A percentile compares a stretch with the other conserved stretches of the same genome.
These are phyloP conservation scores for Melinopterus prodromus DNA, from an alignment of 2,888 invertebrate genomes.

Conservation along the genomic window DNA sequence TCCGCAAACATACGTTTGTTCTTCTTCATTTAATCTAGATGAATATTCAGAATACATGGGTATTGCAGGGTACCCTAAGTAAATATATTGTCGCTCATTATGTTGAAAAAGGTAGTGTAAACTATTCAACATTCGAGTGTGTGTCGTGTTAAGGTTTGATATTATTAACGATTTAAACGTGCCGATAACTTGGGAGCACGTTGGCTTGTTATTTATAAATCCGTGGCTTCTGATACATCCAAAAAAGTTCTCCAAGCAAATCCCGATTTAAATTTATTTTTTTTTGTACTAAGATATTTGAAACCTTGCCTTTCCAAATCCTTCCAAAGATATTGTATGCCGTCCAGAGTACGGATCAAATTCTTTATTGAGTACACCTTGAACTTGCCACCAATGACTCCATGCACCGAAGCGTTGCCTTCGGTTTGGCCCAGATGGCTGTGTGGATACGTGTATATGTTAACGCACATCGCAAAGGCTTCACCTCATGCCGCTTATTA, in stretches of 20 bases:
- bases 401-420: background rate
- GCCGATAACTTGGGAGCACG: too few species aligned
- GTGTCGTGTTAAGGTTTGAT: background rate
- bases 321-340: background rate
- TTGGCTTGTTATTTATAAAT: too few species aligned
- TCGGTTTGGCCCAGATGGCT: background rate
- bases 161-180: constrained; percentile 7
- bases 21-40: too few species aligned
- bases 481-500: background rate
- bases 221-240: too few species aligned
- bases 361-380: background rate
- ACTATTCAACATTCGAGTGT: background rate
- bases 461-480: constrained; percentile 11
- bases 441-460: background rate
- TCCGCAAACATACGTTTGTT: too few species aligned
- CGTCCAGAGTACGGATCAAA: background rate
- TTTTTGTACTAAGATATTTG: background rate
- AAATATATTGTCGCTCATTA: too few species aligned
- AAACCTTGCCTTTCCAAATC: background rate
- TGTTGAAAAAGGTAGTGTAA: too few species aligned
- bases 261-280: background rate
- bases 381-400: background rate
- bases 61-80: too few species aligned
- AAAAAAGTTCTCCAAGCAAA: background rate
- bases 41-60: too few species aligned